Conservation (phyloP, 2,113 vertebrate species). For the Saccopteryx leptura region DNA sequence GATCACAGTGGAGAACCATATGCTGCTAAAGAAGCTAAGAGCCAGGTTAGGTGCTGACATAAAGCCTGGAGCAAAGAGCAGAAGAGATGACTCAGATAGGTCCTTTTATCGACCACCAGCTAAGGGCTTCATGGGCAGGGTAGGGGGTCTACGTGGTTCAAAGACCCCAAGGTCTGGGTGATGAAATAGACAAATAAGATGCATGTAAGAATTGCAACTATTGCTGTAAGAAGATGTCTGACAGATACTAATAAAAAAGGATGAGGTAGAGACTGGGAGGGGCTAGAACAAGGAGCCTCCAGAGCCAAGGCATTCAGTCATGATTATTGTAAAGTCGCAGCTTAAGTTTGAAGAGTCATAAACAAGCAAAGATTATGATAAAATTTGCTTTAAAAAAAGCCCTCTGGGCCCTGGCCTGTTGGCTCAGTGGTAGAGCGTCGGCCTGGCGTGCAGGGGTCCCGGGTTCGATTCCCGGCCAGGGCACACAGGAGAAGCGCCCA, state of each 20-base stretch:
- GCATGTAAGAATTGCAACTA: background rate
- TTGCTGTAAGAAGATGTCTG: background rate
- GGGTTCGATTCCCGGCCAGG: too few relatives aligned
- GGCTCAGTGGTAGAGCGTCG: too few relatives aligned
- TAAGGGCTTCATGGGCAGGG: background rate
- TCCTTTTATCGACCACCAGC: background rate
- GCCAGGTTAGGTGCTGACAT: background rate
- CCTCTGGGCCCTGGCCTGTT: background rate
- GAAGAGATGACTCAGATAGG: background rate
- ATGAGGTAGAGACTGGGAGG: background rate
- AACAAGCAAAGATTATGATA: background rate
- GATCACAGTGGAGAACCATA: background rate
- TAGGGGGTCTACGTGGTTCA: background rate
- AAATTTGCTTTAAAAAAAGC: slow-evolving; percentile 1
- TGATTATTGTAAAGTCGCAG: background rate
- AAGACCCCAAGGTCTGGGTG: background rate
- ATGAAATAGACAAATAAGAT: slow-evolving; percentile 3
- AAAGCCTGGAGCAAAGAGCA: background rate
- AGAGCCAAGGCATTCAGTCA: background rate
- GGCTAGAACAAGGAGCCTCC: background rate
- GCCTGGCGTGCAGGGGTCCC: too few relatives aligned
- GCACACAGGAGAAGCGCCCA: too few relatives aligned
- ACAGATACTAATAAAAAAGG: background rate
- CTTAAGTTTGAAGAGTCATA: background rate
- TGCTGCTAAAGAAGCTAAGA: background rate